Percentiles rank a stretch among this genome's conserved stretches.
phyloP scores from a whole-genome alignment of 2,888 invertebrate species.

The Melanophora roralis region DNA sequence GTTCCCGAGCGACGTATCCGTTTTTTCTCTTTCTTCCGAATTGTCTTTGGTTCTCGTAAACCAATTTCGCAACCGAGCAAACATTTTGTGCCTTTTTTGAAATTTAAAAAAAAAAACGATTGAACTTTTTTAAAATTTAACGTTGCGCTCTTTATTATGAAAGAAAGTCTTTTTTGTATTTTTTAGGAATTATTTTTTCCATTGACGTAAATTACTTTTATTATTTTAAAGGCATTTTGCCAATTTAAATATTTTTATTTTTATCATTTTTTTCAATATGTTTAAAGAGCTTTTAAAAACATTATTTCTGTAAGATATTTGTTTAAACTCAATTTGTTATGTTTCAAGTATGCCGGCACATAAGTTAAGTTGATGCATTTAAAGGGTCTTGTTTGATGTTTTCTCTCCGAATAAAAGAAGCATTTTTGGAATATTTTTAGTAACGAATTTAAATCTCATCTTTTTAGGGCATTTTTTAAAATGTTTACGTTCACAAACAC shows the following conservation, averaged over 20 bases:
- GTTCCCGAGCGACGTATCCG: neutral
- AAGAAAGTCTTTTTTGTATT: slow-evolving; percentile 1
- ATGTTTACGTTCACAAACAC: neutral
- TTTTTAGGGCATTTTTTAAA: slow-evolving; percentile 8
- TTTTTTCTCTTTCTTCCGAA: slow-evolving; percentile 20
- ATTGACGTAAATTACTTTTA: slow-evolving; percentile 31
- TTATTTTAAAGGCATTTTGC: slow-evolving; percentile 67
- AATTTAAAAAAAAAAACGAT: neutral
- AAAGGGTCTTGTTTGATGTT: neutral
- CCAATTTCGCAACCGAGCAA: slow-evolving; percentile 74
- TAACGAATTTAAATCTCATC: neutral
- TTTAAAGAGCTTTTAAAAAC: slow-evolving; percentile 5
- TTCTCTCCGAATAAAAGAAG: slow-evolving; percentile 3
- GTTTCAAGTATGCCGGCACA: slow-evolving; percentile 2
- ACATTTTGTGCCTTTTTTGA: slow-evolving; percentile 67
- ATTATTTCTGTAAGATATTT: slow-evolving; percentile 1
- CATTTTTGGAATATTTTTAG: slow-evolving; percentile 47
- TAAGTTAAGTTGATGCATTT: neutral
- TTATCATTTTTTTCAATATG: neutral
- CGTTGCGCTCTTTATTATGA: neutral
- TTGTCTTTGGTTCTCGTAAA: slow-evolving; percentile 70
- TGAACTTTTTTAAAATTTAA: neutral
- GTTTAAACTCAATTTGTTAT: slow-evolving; percentile 6
- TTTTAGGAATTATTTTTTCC: neutral
- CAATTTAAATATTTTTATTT: slow-evolving; percentile 60